Evolutionary conservation across 2,113 vertebrate genomes (phyloP), one percentile per base, ranked within the genome.

Genomic region (Toxotes chatareus): DNA sequence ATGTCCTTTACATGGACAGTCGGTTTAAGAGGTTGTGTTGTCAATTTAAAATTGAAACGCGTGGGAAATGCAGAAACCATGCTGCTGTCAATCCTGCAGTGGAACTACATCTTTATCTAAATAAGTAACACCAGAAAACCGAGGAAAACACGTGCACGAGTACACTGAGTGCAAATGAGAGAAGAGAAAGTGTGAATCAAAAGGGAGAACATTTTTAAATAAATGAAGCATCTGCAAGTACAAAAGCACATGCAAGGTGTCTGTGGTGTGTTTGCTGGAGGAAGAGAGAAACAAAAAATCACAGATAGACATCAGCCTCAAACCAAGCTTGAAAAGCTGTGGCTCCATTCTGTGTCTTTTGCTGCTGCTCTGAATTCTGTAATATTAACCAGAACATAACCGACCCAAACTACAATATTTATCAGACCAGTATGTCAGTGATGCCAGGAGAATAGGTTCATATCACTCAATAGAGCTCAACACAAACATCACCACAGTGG

Each of bases 31-130:
- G 51, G 44, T 51, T 76, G 73, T 21, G 27, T 32, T 64, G 82
- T 68, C 36, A 2, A 38, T 76, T 86, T 78, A 79, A 87, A 72
- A 70, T 34, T 12, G 40, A 82, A 80, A 83, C 14, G 7, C 12
- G 4, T 3, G 1, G 60, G 49, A 86, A 84, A 93, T 90, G 82
- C 64, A 72, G 62, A 91, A 93, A 84, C 53, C 80, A 42, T 89
- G 80, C 79, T 88, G 66, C 86, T 93, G 86, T 85, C 89, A 84
- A 49, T 85, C 75, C 79, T 51, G 61, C 12, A 62, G 65, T 1
- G 59, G 42, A 49, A 51, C 60, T 27, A 61, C 75, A 83, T 82
- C 70, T 73, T 73, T 21, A 21, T 77, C 55, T 82, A 27, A 85
- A 90, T 87, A 74, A 79, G 67, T 75, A 80, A 82, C 47, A 64